Evolutionary conservation across 2,113 vertebrate species (phyloP).

Genomic region (Natator depressus): DNA sequence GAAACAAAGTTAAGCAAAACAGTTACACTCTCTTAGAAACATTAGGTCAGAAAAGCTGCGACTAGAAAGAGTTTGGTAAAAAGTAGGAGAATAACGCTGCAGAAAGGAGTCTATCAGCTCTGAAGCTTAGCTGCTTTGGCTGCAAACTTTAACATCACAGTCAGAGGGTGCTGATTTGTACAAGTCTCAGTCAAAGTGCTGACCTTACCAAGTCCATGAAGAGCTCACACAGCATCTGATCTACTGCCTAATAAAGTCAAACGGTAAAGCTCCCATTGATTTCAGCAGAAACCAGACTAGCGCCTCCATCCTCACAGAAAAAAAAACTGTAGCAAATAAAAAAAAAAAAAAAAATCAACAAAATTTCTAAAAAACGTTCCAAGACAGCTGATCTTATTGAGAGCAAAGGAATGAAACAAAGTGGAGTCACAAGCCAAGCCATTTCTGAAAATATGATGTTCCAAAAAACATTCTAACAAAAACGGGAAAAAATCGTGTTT

Average conservation of each 20-base stretch:
- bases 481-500: rapidly evolving
- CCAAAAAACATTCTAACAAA: background rate
- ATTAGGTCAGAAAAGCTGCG: background rate
- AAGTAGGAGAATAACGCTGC: background rate
- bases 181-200: background rate
- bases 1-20: background rate
- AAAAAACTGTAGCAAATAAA: background rate
- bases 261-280: background rate
- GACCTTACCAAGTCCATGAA: background rate
- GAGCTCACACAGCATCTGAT: background rate
- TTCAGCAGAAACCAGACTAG: background rate
- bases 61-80: background rate
- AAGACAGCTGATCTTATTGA: background rate
- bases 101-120: background rate
- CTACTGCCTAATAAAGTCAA: background rate
- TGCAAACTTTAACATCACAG: background rate
- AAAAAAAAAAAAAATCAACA: background rate
- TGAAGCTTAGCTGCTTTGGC: background rate
- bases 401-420: background rate
- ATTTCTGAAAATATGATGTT: background rate
- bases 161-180: background rate
- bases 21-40: background rate
- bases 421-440: background rate
- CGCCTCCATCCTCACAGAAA: background rate
- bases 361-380: background rate